Evolutionary conservation across 2,888 invertebrate genomes (phyloP).

Genomic region (Drosophila multiciliata): DNA sequence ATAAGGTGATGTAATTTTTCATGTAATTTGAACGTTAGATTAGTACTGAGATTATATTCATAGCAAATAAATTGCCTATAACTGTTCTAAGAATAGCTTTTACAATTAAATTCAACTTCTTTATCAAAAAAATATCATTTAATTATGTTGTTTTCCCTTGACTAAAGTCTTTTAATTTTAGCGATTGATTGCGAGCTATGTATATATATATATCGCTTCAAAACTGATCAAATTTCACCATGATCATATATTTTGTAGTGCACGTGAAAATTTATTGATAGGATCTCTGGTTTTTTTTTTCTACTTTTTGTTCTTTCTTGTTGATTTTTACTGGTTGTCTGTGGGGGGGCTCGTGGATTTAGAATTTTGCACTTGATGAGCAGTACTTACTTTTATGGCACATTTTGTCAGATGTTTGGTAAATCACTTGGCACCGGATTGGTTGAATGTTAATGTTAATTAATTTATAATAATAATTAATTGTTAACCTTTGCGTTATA

Average conservation of each 20-base stretch:
- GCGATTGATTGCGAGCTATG: neutral
- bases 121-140: neutral
- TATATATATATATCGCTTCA: constrained; percentile 24
- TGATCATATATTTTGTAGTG: constrained; percentile 32
- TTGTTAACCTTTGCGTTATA: neutral
- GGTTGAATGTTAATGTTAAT: neutral
- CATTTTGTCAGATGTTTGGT: constrained; percentile 43
- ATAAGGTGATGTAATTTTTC: too few species aligned
- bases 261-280: constrained; percentile 13
- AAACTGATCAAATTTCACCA: constrained; percentile 43
- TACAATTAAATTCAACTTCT: neutral
- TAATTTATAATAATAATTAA: too few species aligned
- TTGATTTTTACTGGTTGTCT: neutral
- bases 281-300: constrained; percentile 3
- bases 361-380: constrained; percentile 1
- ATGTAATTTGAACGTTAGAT: constrained; percentile 6
- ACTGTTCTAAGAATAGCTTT: neutral
- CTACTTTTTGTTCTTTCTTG: neutral
- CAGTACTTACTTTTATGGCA: constrained; percentile 61
- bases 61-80: constrained; percentile 2
- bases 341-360: too few species aligned
- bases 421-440: constrained; percentile 17
- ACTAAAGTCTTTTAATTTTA: constrained; percentile 1
- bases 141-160: neutral
- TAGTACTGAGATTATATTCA: constrained; percentile 1